Evolutionary conservation across 1,140 invertebrate genomes (phyloP).

Genomic region (Drosophila erecta): DNA sequence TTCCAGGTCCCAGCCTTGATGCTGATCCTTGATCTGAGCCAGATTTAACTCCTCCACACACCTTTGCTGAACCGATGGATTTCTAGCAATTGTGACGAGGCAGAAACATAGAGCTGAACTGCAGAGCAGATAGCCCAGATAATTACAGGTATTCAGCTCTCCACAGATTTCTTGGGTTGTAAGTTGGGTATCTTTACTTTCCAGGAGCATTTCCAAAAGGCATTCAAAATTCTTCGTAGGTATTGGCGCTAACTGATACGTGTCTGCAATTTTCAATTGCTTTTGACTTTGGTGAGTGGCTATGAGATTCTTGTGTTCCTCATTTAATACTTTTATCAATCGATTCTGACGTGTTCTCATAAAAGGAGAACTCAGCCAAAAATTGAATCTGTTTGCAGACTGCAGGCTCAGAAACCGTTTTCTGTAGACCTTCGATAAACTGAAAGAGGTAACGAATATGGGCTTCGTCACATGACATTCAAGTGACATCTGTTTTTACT

Average conservation of each 20-base stretch:
- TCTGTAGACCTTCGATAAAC: slow-evolving; percentile 53
- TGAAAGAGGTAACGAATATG: not conserved
- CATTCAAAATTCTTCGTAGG: slow-evolving; percentile 20
- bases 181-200: slow-evolving; percentile 3
- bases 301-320: slow-evolving; percentile 38
- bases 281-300: slow-evolving; percentile 2
- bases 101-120: slow-evolving; percentile 54
- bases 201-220: slow-evolving; percentile 41
- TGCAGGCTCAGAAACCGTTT: slow-evolving; percentile 54
- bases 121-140: slow-evolving; percentile 53
- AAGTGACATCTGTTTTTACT: not conserved
- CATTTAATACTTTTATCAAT: slow-evolving; percentile 50
- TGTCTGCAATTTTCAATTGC: not conserved
- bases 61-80: slow-evolving; percentile 56
- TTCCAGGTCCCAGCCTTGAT: slow-evolving; percentile 4
- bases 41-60: slow-evolving; percentile 46
- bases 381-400: slow-evolving; percentile 60
- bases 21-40: not conserved
- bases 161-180: slow-evolving; percentile 33
- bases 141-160: slow-evolving; percentile 62
- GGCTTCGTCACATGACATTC: no score
- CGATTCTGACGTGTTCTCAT: slow-evolving; percentile 38
- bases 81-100: slow-evolving; percentile 55
- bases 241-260: slow-evolving; percentile 12
- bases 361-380: slow-evolving; percentile 45